These are phyloP conservation scores for Sarcophaga rosellei DNA, from an alignment of 2,888 invertebrate species.

Conservation along the genomic window DNA sequence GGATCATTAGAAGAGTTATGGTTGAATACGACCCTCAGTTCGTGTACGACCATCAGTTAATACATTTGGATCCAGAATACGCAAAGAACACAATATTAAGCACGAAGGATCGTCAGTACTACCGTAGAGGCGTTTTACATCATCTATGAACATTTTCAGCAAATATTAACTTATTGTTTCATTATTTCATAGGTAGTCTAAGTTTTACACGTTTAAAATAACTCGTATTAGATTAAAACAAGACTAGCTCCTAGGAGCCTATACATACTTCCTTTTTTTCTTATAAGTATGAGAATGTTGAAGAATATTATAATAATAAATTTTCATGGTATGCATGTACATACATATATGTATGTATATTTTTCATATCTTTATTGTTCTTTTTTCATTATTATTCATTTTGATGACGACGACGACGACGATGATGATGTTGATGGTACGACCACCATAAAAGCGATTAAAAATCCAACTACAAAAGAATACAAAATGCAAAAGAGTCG, in stretches of 20 bases:
- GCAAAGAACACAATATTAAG: too few species aligned
- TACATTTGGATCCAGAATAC: too few species aligned
- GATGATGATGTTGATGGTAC: slow-evolving; percentile 38
- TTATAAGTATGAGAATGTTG: too few species aligned
- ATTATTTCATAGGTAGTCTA: slow-evolving; percentile 6
- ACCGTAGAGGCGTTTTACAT: too few species aligned
- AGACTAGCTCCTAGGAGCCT: background rate
- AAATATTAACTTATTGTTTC: background rate
- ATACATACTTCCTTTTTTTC: background rate
- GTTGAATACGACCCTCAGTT: too few species aligned
- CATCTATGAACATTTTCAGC: background rate
- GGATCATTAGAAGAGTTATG: too few species aligned
- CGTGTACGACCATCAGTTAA: too few species aligned
- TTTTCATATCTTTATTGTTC: background rate
- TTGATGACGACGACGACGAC: slow-evolving; percentile 10
- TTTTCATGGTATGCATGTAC: background rate
- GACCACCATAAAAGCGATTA: slow-evolving; percentile 7
- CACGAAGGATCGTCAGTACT: too few species aligned
- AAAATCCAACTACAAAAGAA: slow-evolving; percentile 28
- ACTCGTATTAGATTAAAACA: background rate
- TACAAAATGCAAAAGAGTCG: slow-evolving; percentile 56
- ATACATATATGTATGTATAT: background rate
- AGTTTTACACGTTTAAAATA: background rate
- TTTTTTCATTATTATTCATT: slow-evolving; percentile 54
- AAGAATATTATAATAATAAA: background rate